Evolutionary conservation across 2,113 vertebrate genomes (phyloP).

Genomic region (Pachycephala philippinensis): DNA sequence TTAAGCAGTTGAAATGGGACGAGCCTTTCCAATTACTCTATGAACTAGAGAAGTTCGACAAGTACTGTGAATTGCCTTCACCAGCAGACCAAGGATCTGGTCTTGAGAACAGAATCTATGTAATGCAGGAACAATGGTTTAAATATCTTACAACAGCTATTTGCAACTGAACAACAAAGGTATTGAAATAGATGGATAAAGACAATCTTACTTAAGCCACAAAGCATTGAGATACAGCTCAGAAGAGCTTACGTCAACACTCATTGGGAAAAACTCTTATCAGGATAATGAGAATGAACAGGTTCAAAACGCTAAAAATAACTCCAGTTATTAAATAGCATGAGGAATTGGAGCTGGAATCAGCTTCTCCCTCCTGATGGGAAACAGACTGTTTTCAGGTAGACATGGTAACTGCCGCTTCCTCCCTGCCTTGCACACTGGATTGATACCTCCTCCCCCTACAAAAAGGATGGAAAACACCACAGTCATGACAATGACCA

Average conservation of each 20-base stretch:
- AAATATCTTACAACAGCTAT: not conserved
- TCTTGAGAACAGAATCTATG: not conserved
- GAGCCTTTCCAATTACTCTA: not conserved
- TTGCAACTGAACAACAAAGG: not conserved
- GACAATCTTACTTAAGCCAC: not conserved
- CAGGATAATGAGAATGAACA: conserved; percentile 24
- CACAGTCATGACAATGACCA: not conserved
- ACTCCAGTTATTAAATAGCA: not conserved
- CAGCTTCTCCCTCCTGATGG: not conserved
- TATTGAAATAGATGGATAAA: conserved; percentile 25
- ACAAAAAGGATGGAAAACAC: not conserved
- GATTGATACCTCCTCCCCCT: not conserved
- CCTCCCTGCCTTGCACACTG: not conserved
- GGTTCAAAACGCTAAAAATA: conserved; percentile 34
- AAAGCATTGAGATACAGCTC: not conserved
- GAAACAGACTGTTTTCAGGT: not conserved
- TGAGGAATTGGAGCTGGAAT: not conserved
- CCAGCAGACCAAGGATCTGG: not conserved
- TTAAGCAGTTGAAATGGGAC: not conserved
- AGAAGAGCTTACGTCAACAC: conserved; percentile 24
- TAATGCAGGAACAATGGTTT: not conserved
- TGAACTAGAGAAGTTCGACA: not conserved
- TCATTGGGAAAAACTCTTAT: not conserved
- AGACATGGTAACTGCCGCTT: not conserved
- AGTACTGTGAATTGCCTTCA: not conserved